Percentiles rank a stretch among this genome's conserved stretches.
Evolutionary conservation across 2,113 vertebrate genomes (phyloP).

Genomic region (Trichechus manatus): DNA sequence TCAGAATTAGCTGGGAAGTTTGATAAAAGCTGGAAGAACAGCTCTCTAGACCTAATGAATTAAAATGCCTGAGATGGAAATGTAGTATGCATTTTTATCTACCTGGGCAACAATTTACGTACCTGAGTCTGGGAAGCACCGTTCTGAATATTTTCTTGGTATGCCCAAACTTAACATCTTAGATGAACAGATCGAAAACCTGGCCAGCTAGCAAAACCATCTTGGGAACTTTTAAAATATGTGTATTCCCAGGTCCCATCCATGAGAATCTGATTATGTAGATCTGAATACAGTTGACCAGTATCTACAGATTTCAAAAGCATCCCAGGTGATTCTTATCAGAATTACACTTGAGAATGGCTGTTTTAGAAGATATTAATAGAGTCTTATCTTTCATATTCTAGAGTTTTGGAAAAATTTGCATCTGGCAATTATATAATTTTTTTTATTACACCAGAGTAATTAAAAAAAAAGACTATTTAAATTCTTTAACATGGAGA

Average conservation of each 20-base stretch:
- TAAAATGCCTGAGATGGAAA: background rate
- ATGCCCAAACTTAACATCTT: background rate
- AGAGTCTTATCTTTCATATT: background rate
- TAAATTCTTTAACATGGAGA: background rate
- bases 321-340: conserved; percentile 3
- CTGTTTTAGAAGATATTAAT: background rate
- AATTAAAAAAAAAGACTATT: background rate
- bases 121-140: background rate
- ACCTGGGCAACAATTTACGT: background rate
- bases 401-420: background rate
- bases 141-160: background rate
- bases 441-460: background rate
- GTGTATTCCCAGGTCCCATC: background rate
- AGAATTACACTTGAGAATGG: background rate
- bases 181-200: background rate
- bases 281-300: background rate
- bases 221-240: background rate
- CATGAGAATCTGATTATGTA: background rate
- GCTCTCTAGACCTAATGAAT: background rate
- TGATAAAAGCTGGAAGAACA: conserved; percentile 4
- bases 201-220: background rate
- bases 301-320: background rate
- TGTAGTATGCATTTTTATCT: background rate
- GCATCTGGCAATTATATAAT: background rate
- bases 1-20: background rate